These are phyloP conservation scores for Trachurus trachurus DNA, from an alignment of 2,797 vertebrate species.

Conservation along the genomic window DNA sequence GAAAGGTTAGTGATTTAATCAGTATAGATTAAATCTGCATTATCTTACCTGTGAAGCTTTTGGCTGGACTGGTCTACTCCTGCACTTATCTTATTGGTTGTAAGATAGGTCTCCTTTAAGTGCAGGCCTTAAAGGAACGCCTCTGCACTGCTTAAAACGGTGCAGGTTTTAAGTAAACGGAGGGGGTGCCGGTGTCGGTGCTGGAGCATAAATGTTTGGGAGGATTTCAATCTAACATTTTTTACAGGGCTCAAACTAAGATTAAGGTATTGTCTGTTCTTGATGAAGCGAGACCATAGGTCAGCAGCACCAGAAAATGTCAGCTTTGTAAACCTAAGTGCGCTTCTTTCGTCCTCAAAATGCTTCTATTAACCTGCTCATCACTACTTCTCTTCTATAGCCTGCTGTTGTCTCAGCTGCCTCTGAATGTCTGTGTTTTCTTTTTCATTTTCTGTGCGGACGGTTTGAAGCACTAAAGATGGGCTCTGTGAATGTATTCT, in stretches of 20 bases:
- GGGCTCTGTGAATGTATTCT: conserved; percentile 80
- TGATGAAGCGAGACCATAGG: conserved; percentile 61
- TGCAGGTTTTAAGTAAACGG: conserved; percentile 46
- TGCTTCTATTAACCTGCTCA: conserved; percentile 71
- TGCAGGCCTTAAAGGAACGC: conserved; percentile 50
- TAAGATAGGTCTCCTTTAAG: conserved; percentile 57
- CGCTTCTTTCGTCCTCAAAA: conserved; percentile 47
- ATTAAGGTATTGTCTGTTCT: conserved; percentile 60
- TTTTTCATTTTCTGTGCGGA: conserved; percentile 41
- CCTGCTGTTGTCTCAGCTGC: conserved; percentile 55
- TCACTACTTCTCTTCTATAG: conserved; percentile 65
- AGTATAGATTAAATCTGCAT: conserved; percentile 69
- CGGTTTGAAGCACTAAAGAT: conserved; percentile 44
- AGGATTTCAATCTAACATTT: conserved; percentile 60
- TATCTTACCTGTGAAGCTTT: conserved; percentile 65
- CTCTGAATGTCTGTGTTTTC: conserved; percentile 53
- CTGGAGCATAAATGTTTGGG: conserved; percentile 42
- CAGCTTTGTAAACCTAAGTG: conserved; percentile 70
- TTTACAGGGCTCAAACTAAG: conserved; percentile 69
- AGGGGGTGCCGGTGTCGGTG: not conserved
- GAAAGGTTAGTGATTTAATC: conserved; percentile 71
- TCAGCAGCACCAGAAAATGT: conserved; percentile 66
- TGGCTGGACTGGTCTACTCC: conserved; percentile 50
- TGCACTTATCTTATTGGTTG: conserved; percentile 65
- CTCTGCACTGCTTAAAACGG: conserved; percentile 43